Conservation (phyloP, 1,140 invertebrate species). For the Dreissena polymorpha region DNA sequence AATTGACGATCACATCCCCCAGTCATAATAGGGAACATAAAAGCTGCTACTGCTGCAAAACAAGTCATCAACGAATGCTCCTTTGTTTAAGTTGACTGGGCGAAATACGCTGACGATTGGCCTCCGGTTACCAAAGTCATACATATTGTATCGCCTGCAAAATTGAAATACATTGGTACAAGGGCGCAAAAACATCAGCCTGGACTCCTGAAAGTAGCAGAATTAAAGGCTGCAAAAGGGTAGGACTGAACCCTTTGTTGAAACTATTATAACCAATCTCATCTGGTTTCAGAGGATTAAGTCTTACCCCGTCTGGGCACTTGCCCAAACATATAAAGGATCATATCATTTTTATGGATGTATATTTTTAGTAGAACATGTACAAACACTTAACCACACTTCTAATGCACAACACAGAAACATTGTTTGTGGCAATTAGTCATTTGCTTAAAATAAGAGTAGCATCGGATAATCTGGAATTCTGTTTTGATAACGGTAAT, state of each 20-base stretch:
- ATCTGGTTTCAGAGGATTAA: background rate
- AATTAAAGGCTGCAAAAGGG: background rate
- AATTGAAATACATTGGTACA: background rate
- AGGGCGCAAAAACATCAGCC: background rate
- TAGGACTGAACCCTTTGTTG: background rate
- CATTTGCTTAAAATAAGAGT: no score
- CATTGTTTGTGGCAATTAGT: no score
- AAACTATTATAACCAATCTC: no score
- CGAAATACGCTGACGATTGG: background rate
- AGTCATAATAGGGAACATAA: no score
- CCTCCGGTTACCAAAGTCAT: background rate
- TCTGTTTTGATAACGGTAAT: no score
- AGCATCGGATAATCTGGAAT: no score
- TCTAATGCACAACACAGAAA: no score
- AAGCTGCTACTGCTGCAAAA: no score
- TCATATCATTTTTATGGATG: background rate
- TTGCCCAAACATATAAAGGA: background rate
- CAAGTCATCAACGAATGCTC: no score
- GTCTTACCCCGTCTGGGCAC: background rate
- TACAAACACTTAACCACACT: no score
- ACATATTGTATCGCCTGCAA: no score
- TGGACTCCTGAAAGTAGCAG: background rate
- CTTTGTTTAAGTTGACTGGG: background rate
- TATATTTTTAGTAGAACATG: background rate
- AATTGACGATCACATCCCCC: no score